Evolutionary conservation across 2,888 invertebrate species (phyloP).

Genomic region (Aleiodes testaceus): DNA sequence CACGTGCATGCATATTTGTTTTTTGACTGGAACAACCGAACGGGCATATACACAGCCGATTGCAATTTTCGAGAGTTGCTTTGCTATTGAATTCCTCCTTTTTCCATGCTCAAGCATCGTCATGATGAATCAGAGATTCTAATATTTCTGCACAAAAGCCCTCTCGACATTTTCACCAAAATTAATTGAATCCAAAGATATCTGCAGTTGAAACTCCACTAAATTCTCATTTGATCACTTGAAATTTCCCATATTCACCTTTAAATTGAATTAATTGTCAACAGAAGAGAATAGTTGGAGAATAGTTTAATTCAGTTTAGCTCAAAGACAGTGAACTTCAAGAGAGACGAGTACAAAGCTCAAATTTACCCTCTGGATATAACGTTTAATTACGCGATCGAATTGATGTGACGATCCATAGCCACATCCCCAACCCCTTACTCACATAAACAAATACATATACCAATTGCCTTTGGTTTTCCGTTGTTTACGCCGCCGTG

Average conservation of each 20-base stretch:
- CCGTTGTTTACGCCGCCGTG: slow-evolving; percentile 54
- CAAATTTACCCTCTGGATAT: slow-evolving; percentile 46
- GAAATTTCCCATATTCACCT: slow-evolving; percentile 2
- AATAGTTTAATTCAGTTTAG: too few species aligned
- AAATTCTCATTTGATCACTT: background rate
- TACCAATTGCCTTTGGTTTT: background rate
- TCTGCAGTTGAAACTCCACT: too few species aligned
- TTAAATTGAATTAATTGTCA: too few species aligned
- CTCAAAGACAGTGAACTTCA: too few species aligned
- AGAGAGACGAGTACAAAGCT: slow-evolving; percentile 20
- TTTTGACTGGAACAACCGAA: slow-evolving; percentile 14
- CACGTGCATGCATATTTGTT: slow-evolving; percentile 40
- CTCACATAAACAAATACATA: background rate
- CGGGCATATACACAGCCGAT: background rate
- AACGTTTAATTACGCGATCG: slow-evolving; percentile 54
- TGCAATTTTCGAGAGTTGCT: slow-evolving; percentile 22
- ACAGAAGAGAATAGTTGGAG: too few species aligned
- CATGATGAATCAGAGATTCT: background rate
- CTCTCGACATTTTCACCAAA: background rate
- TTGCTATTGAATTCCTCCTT: background rate
- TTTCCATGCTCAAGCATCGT: slow-evolving; percentile 1
- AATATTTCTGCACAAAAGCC: background rate
- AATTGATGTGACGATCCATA: slow-evolving; percentile 33
- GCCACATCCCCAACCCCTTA: slow-evolving; percentile 37
- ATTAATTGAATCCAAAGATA: too few species aligned